These are phyloP conservation scores for Rhinogobius similis DNA, from an alignment of 2,113 vertebrate genomes.

Conservation along the genomic window DNA sequence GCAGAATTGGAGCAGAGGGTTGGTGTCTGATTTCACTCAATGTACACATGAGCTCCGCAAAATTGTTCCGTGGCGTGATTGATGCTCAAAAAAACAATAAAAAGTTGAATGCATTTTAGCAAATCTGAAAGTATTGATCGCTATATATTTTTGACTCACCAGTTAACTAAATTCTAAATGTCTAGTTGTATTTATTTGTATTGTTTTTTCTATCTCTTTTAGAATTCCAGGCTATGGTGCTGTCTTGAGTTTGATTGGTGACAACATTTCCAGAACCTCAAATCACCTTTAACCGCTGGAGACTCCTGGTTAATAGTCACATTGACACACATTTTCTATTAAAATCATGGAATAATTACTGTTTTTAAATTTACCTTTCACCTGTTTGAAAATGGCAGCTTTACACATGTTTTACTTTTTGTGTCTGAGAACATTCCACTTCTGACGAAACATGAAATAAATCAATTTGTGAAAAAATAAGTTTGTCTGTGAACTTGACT, in stretches of 20 bases:
- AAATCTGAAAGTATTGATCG: not conserved
- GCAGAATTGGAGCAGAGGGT: slow-evolving; percentile 92
- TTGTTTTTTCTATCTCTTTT: slow-evolving; percentile 19
- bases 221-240: slow-evolving; percentile 94
- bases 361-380: slow-evolving; percentile 24
- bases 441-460: slow-evolving; percentile 55
- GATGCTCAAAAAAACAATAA: slow-evolving; percentile 1
- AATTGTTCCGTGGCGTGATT: slow-evolving; percentile 8
- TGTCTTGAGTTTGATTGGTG: slow-evolving; percentile 78
- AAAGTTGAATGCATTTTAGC: not conserved
- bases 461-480: slow-evolving; percentile 63
- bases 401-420: slow-evolving; percentile 34
- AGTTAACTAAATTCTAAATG: not conserved
- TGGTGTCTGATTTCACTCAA: slow-evolving; percentile 55
- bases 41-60: slow-evolving; percentile 7
- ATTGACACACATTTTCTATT: slow-evolving; percentile 38
- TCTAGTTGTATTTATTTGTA: not conserved
- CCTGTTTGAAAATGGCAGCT: slow-evolving; percentile 37
- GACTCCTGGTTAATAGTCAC: slow-evolving; percentile 20
- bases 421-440: slow-evolving; percentile 27
- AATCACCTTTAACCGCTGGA: slow-evolving; percentile 20
- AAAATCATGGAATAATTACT: slow-evolving; percentile 16
- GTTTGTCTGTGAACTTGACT: not conserved
- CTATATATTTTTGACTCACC: not conserved
- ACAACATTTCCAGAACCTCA: slow-evolving; percentile 8